A percentile compares a stretch with the other conserved stretches of the same genome.
Evolutionary conservation across 2,113 vertebrate genomes (phyloP).

Genomic region (Pleuronectes platessa): DNA sequence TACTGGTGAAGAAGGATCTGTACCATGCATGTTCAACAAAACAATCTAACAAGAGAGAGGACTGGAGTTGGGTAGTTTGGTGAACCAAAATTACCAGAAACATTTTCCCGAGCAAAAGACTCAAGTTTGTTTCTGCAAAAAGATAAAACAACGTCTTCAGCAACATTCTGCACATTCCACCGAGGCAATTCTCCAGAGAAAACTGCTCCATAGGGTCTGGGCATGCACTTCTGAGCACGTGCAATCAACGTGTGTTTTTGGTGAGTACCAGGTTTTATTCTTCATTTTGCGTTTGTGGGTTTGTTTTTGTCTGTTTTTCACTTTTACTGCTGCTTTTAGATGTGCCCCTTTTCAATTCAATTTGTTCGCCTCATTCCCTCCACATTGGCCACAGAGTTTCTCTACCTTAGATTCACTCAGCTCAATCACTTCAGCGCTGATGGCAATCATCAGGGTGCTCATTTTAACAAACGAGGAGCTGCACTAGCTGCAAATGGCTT

Average conservation of each 20-base stretch:
- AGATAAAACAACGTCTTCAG: no score
- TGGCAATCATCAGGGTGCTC: slow-evolving; percentile 76
- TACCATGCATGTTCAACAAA: no score
- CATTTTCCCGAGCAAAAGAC: no score
- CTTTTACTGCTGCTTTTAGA: slow-evolving; percentile 62
- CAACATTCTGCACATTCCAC: no score
- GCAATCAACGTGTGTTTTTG: background rate
- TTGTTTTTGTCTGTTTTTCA: slow-evolving; percentile 4
- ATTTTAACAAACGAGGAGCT: slow-evolving; percentile 71
- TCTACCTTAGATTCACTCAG: slow-evolving; percentile 66
- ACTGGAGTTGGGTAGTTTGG: no score
- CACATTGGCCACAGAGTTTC: slow-evolving; percentile 41
- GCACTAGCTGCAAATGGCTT: slow-evolving; percentile 60
- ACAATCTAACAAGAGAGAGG: no score
- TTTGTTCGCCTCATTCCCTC: slow-evolving; percentile 66
- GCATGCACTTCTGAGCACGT: no score
- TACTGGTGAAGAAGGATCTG: no score
- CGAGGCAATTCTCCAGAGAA: no score
- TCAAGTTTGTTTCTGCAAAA: no score
- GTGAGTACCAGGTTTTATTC: slow-evolving; percentile 6
- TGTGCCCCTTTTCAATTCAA: slow-evolving; percentile 61
- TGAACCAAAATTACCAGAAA: no score
- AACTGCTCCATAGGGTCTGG: no score
- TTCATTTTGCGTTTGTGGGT: background rate
- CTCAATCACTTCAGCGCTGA: slow-evolving; percentile 72